Evolutionary conservation across 2,888 invertebrate species (phyloP).

Genomic region (Ferrisia virgata): DNA sequence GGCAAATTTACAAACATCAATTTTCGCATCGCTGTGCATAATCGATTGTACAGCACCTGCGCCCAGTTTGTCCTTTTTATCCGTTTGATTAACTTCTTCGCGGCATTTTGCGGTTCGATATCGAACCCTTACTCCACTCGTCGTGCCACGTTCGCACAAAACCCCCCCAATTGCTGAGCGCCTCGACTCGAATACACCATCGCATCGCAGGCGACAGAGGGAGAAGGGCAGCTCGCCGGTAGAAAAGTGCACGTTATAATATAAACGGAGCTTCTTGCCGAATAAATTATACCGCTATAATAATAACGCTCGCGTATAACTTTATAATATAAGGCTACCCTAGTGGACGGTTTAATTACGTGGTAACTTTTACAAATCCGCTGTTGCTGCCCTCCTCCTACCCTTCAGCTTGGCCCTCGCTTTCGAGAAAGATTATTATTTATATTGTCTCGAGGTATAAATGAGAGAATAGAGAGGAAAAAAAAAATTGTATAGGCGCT

Average conservation of each 20-base stretch:
- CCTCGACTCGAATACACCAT: not conserved
- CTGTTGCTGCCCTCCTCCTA: not conserved
- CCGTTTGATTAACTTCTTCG: conserved; percentile 23
- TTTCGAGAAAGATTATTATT: too few species aligned
- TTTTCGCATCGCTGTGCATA: conserved; percentile 12
- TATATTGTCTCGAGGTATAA: too few species aligned
- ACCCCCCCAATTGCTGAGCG: too few species aligned
- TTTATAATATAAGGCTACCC: too few species aligned
- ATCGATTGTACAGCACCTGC: conserved; percentile 19
- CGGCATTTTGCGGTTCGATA: not conserved
- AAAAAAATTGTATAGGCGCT: not conserved
- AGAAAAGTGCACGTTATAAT: too few species aligned
- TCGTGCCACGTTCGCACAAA: not conserved
- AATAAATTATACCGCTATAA: not conserved
- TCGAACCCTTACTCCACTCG: not conserved
- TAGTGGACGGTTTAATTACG: not conserved
- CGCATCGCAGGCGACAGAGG: not conserved
- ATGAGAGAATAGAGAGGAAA: not conserved
- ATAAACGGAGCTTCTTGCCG: not conserved
- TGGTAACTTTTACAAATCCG: conserved; percentile 1
- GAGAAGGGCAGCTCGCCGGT: too few species aligned
- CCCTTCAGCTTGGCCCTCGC: not conserved
- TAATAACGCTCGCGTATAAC: too few species aligned
- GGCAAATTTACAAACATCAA: conserved; percentile 18
- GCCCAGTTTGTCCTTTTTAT: conserved; percentile 20